Conservation (phyloP, 2,113 vertebrate species). For the Tamias sibiricus region DNA sequence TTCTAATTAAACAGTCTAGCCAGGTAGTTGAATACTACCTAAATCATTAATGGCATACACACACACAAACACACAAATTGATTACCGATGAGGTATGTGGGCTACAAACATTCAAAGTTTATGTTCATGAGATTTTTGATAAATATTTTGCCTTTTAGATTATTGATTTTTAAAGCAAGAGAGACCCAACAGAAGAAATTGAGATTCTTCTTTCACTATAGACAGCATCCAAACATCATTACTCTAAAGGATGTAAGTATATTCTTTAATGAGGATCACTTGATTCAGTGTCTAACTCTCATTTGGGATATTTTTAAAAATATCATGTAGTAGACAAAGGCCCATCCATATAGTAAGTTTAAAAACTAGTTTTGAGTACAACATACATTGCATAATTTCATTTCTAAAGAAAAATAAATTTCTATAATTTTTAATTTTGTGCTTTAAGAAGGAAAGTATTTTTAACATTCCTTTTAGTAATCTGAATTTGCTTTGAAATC, state of each 20-base stretch:
- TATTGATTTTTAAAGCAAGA: slow-evolving; percentile 96
- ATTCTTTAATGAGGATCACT: slow-evolving; percentile 51
- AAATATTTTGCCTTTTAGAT: slow-evolving; percentile 88
- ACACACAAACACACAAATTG: not conserved
- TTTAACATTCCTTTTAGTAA: slow-evolving; percentile 31
- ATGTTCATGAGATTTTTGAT: slow-evolving; percentile 48
- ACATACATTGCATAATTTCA: not conserved
- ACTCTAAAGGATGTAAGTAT: slow-evolving; percentile 97
- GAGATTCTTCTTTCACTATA: slow-evolving; percentile 97
- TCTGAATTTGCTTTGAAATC: slow-evolving; percentile 41
- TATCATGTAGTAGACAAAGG: slow-evolving; percentile 30
- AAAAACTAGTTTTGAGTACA: not conserved
- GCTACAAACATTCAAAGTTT: slow-evolving; percentile 37
- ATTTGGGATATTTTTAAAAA: slow-evolving; percentile 57
- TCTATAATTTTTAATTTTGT: slow-evolving; percentile 56
- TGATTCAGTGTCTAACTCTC: slow-evolving; percentile 30
- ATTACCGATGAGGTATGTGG: not conserved
- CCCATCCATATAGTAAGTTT: not conserved
- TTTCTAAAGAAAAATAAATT: slow-evolving; percentile 38
- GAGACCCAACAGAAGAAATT: slow-evolving; percentile 97
- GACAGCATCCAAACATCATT: slow-evolving; percentile 98
- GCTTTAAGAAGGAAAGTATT: slow-evolving; percentile 23
- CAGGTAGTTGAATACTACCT: slow-evolving; percentile 57
- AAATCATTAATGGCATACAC: slow-evolving; percentile 25
- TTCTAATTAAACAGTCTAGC: slow-evolving; percentile 39